Evolutionary conservation across 2,113 vertebrate genomes (phyloP).

Genomic region (Aix galericulata): DNA sequence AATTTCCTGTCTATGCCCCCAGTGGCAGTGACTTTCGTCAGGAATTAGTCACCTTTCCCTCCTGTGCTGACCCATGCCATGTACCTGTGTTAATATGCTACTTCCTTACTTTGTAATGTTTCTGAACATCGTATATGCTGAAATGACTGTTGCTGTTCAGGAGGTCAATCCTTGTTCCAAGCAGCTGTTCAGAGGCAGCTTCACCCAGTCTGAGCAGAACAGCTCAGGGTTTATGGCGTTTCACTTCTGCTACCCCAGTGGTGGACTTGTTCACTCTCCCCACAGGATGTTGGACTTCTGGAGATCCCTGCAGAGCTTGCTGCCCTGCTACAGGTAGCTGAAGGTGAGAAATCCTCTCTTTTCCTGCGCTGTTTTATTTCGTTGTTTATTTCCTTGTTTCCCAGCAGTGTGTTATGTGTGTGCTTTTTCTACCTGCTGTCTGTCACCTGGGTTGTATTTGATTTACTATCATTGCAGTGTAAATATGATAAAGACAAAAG

Average conservation of each 20-base stretch:
- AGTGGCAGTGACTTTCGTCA: neutral
- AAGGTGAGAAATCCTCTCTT: conserved; percentile 75
- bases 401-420: neutral
- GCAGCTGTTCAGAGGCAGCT: neutral
- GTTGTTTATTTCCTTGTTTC: neutral
- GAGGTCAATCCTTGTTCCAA: neutral
- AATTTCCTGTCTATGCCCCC: neutral
- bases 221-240: neutral
- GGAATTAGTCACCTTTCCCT: neutral
- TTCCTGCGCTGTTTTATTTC: neutral
- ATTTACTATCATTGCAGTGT: neutral
- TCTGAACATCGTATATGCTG: neutral
- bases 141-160: neutral
- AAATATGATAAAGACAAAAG: neutral
- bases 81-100: neutral
- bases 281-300: conserved; percentile 87
- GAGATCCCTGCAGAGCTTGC: conserved; percentile 93
- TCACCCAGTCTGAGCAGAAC: neutral
- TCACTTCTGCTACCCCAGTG: neutral
- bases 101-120: neutral
- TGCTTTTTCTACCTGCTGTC: neutral
- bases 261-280: neutral
- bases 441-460: neutral
- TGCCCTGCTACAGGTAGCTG: conserved; percentile 77
- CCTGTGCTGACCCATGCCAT: neutral